phyloP scores from a whole-genome alignment of 1,140 invertebrate species.

The Orussus abietinus region DNA sequence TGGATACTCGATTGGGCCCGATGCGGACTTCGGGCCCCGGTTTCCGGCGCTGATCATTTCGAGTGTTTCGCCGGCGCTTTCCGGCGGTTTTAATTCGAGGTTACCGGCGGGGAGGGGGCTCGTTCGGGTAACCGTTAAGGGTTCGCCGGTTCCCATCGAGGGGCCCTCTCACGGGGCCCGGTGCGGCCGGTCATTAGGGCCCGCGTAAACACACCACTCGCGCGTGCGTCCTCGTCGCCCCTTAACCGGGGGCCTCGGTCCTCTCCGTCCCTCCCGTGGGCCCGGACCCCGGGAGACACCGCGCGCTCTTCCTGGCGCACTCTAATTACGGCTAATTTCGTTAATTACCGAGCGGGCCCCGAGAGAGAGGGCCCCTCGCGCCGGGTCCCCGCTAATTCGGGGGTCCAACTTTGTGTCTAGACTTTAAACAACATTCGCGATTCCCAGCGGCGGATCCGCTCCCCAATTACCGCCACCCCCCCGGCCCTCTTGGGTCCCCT shows the following conservation, averaged over 20 bases:
- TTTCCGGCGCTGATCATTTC: constrained; percentile 14
- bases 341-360: constrained; percentile 43
- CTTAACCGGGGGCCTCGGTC: constrained; percentile 9
- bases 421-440: constrained; percentile 51
- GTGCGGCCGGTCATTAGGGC: constrained; percentile 33
- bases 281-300: constrained; percentile 18
- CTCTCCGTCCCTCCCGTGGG: constrained; percentile 11
- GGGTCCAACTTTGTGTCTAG: constrained; percentile 50
- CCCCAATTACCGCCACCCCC: too few species aligned
- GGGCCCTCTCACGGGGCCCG: constrained; percentile 17
- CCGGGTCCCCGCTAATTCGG: constrained; percentile 40
- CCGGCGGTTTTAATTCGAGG: too few species aligned
- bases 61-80: constrained; percentile 9
- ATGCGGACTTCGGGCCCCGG: too few species aligned
- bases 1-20: too few species aligned
- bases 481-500: too few species aligned
- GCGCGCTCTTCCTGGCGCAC: constrained; percentile 26
- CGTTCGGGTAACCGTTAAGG: too few species aligned
- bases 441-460: constrained; percentile 21
- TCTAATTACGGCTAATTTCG: constrained; percentile 51
- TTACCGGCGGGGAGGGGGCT: too few species aligned
- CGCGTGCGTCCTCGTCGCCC: constrained; percentile 7
- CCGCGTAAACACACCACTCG: constrained; percentile 24
- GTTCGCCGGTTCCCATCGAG: constrained; percentile 21
- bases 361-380: constrained; percentile 27